phyloP scores from a whole-genome alignment of 2,113 vertebrate species.

The Egretta garzetta region DNA sequence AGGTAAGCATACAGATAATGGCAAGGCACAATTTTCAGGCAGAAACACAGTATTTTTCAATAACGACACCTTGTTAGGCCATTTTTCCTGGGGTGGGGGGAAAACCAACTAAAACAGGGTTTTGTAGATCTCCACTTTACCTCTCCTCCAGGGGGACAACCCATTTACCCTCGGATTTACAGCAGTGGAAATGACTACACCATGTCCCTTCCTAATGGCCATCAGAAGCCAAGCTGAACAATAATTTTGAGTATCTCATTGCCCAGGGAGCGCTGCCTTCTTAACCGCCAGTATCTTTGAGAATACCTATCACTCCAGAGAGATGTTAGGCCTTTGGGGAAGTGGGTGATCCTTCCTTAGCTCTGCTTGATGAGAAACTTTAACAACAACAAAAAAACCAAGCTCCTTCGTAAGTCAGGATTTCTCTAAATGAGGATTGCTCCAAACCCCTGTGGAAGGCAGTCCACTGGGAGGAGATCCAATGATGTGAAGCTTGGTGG shows the following conservation, averaged over 20 bases:
- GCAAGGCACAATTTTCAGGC: background rate
- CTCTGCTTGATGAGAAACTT: background rate
- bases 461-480: background rate
- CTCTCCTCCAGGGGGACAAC: background rate
- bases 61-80: background rate
- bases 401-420: background rate
- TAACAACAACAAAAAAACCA: background rate
- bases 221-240: background rate
- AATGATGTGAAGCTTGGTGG: accelerated
- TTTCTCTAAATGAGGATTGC: background rate
- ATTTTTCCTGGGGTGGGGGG: background rate
- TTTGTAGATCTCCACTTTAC: background rate
- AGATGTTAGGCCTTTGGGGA: background rate
- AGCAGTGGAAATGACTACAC: background rate
- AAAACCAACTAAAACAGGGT: background rate
- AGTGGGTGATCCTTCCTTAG: background rate
- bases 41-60: background rate
- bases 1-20: background rate
- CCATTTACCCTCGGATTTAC: background rate
- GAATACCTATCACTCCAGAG: background rate
- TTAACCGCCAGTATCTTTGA: background rate
- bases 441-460: background rate
- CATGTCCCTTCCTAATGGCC: background rate
- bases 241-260: background rate
- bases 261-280: background rate